Base-by-base conservation (phyloP, 2,113 vertebrate species). In the Cyphomyrus plagiostoma region DNA sequence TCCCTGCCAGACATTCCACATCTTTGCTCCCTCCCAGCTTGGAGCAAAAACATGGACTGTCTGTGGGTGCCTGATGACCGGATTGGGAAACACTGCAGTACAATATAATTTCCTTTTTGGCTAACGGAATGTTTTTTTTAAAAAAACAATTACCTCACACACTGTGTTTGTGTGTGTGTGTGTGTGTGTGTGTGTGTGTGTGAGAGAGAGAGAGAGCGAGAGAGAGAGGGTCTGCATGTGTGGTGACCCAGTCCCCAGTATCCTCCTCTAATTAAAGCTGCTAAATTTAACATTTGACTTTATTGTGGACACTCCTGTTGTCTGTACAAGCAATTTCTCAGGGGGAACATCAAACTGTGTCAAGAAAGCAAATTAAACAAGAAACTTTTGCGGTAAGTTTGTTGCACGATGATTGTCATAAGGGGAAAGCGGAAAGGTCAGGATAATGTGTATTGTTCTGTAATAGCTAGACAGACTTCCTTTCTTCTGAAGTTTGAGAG, bases 401-500 rank as follows among this genome's bases (percentile, higher is more conserved):
- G 85, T n/a, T 15, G 50, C n/a, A 53, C 39, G 30, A 87, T 35
- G 3, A 56, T 9, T n/a, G 13, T 19, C 85, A 87, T 30, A 39
- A 87, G 11, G 49, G 85, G 21, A 35, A 87, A 56, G 30, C 15
- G 85, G 49, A 56, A 87, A 56, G 50, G 11, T 42, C 21, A 8
- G 39, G 19, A 84, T 48, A 84, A 84, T 48, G 45, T n/a, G 42
- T 53, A 53, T 53, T 87, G 85, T 87, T 53, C 48, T 30, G 49
- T 87, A 80, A 80, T 48, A 23, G 85, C n/a, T 53, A 53, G 50
- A 53, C n/a, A 53, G 10, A n/a, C n/a, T 86, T 86, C 83, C 83
- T 48, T 53, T 87, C 49, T 87, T 53, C 49, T 53, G 48, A 30
- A 35, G 85, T 87, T 17, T 1, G 35, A 19, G 48, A 48, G 85